phyloP scores from a whole-genome alignment of 2,113 vertebrate species.

The Semicossyphus pulcher region DNA sequence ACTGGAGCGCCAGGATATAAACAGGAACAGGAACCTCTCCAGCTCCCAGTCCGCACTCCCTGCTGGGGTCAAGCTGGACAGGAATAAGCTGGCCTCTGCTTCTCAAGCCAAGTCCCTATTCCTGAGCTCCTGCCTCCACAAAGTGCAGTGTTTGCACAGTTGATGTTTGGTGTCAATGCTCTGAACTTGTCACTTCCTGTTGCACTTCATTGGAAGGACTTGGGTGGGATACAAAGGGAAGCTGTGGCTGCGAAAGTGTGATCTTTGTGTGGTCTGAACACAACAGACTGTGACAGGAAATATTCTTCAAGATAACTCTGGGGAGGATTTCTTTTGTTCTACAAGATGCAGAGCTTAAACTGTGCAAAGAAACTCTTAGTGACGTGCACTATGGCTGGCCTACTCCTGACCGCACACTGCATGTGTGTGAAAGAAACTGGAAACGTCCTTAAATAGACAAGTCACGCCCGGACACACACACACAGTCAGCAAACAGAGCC shows the following conservation, averaged over 20 bases:
- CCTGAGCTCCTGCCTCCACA: not conserved
- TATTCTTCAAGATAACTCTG: not conserved
- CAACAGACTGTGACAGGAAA: not conserved
- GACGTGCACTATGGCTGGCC: no score
- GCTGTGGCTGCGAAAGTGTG: not conserved
- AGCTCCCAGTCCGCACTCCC: no score
- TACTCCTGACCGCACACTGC: conserved; percentile 13
- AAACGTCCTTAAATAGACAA: conserved; percentile 72
- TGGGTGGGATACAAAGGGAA: not conserved
- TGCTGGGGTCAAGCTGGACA: no score
- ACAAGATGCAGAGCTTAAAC: not conserved
- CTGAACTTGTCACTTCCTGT: not conserved
- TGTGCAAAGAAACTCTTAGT: not conserved
- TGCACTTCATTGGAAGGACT: not conserved
- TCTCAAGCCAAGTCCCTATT: no score
- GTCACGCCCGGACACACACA: conserved; percentile 58
- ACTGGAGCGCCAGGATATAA: no score
- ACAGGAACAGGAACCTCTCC: no score
- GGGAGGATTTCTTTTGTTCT: not conserved
- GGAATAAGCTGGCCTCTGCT: no score
- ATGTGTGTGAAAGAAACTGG: conserved; percentile 22
- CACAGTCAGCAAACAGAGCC: conserved; percentile 48
- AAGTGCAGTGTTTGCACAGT: not conserved
- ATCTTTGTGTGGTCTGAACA: not conserved
- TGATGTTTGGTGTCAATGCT: not conserved